These are phyloP conservation scores for Drosophila nigrodunni DNA, from an alignment of 1,140 invertebrate genomes.

Conservation along the genomic window DNA sequence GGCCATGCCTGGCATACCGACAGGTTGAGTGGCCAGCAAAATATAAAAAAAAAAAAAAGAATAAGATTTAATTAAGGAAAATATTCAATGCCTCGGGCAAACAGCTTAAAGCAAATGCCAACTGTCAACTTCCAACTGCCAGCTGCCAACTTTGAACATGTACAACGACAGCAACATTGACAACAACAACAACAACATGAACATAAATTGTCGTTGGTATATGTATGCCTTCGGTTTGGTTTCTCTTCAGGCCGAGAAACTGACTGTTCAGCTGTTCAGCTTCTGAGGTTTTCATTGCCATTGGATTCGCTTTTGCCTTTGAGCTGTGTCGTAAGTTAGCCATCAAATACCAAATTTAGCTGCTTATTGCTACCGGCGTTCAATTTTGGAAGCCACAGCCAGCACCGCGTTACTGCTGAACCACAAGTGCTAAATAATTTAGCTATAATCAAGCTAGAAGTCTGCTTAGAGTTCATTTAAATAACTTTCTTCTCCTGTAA, in stretches of 20 bases:
- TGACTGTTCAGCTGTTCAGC: conserved; percentile 7
- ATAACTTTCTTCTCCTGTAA: too few species aligned
- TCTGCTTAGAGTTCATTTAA: background rate
- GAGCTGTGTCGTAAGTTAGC: conserved; percentile 25
- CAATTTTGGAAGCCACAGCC: conserved; percentile 34
- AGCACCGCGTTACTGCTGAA: background rate
- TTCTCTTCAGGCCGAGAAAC: conserved; percentile 6
- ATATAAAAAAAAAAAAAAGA: conserved; percentile 43
- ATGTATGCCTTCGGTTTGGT: conserved; percentile 9
- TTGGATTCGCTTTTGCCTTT: conserved; percentile 12
- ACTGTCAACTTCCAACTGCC: conserved; percentile 2
- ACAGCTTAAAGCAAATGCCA: conserved; percentile 33
- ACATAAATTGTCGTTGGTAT: conserved; percentile 64
- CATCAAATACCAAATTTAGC: conserved; percentile 61
- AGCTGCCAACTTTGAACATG: conserved; percentile 4
- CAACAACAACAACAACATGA: conserved; percentile 42
- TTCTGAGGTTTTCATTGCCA: conserved; percentile 46
- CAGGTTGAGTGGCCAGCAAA: conserved; percentile 5
- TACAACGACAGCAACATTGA: too few species aligned
- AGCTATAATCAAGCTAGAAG: conserved; percentile 14
- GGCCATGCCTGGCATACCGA: conserved; percentile 12
- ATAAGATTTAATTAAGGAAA: conserved; percentile 81
- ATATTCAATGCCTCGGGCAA: conserved; percentile 66
- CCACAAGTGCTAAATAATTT: background rate
- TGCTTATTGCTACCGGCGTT: conserved; percentile 58